Evolutionary conservation across 2,888 invertebrate genomes (phyloP).

Genomic region (Oxytorus armatus): DNA sequence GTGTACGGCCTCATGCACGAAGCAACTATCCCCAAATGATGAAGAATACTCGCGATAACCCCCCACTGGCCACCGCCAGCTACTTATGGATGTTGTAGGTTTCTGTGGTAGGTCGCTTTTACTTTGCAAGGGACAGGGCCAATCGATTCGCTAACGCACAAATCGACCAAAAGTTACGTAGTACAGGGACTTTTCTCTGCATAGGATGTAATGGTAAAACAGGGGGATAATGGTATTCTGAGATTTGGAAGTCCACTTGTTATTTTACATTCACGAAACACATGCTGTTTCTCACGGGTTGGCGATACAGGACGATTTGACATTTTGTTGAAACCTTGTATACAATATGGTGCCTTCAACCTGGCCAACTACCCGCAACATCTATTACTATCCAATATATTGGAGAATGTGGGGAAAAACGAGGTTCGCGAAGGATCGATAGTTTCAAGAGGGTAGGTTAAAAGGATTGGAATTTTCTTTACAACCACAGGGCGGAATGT

Average conservation of each 20-base stretch:
- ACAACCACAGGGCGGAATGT: conserved; percentile 11
- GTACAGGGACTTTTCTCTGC: background rate
- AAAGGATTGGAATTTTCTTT: conserved; percentile 4
- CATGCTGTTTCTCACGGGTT: background rate
- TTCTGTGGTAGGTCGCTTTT: background rate
- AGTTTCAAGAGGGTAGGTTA: conserved; percentile 18
- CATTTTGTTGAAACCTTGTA: background rate
- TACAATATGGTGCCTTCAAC: conserved; percentile 1
- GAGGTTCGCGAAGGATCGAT: conserved; percentile 31
- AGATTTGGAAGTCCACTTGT: background rate
- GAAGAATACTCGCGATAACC: conserved; percentile 10
- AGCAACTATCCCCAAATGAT: conserved; percentile 21
- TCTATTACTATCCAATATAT: conserved; percentile 2
- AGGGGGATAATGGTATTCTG: background rate
- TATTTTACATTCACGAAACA: background rate
- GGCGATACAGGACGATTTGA: background rate
- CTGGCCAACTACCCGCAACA: conserved; percentile 5
- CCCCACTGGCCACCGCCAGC: background rate
- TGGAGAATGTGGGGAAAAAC: conserved; percentile 6
- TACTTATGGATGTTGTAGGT: conserved; percentile 1
- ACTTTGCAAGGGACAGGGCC: background rate
- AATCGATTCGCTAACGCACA: conserved; percentile 1
- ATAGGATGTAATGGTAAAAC: background rate
- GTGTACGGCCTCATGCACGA: conserved; percentile 7
- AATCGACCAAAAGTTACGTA: conserved; percentile 11